These are phyloP conservation scores for Larimichthys polyactis DNA, from an alignment of 2,113 vertebrate genomes.

Conservation along the genomic window DNA sequence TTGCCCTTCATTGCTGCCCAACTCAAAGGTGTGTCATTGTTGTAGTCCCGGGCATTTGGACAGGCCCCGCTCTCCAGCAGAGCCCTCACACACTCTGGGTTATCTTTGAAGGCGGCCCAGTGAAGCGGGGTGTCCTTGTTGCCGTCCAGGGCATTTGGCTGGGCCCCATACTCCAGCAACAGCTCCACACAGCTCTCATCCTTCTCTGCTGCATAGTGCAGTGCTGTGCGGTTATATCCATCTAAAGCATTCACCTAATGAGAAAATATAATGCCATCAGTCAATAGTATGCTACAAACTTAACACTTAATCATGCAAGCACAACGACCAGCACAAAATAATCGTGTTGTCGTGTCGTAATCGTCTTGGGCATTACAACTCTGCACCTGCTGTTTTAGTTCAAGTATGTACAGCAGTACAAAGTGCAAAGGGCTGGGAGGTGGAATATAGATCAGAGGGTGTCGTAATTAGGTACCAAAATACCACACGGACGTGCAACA, in stretches of 20 bases:
- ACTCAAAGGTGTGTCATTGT: slow-evolving; percentile 94
- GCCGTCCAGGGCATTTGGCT: slow-evolving; percentile 92
- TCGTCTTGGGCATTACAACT: neutral
- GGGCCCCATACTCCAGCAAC: slow-evolving; percentile 92
- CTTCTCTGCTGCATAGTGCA: slow-evolving; percentile 97
- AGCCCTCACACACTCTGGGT: slow-evolving; percentile 90
- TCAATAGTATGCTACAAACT: neutral
- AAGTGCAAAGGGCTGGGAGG: neutral
- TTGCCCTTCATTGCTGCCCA: slow-evolving; percentile 99
- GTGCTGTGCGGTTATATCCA: slow-evolving; percentile 95
- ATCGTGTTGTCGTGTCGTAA: no score
- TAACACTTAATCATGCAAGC: no score
- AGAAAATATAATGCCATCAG: slow-evolving; percentile 19
- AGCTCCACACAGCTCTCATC: slow-evolving; percentile 95
- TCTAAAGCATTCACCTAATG: slow-evolving; percentile 94
- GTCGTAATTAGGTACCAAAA: neutral
- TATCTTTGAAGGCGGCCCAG: slow-evolving; percentile 98
- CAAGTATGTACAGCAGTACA: neutral
- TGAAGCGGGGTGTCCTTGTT: slow-evolving; percentile 97
- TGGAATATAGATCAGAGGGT: neutral
- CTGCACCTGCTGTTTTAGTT: neutral
- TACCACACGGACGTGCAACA: neutral
- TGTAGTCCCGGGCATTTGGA: slow-evolving; percentile 93
- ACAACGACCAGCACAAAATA: no score
- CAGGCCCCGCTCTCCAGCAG: slow-evolving; percentile 91